Conservation (phyloP, 2,888 invertebrate species). For the Plusia festucae region DNA sequence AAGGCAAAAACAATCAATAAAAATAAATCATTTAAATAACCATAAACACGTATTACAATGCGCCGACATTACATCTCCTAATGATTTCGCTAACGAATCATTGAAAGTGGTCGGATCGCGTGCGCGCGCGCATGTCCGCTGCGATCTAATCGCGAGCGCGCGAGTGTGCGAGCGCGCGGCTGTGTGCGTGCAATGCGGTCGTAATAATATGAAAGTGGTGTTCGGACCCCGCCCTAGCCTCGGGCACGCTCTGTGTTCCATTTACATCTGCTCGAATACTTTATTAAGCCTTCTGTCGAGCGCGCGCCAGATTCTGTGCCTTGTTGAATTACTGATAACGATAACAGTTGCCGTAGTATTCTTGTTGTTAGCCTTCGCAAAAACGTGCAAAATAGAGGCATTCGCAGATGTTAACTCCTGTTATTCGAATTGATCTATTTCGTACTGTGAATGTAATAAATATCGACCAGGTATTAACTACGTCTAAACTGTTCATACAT, state of each 20-base stretch:
- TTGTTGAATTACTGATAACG: constrained; percentile 63
- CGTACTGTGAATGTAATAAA: not conserved
- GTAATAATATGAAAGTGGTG: constrained; percentile 88
- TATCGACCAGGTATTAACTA: constrained; percentile 3
- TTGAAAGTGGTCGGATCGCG: constrained; percentile 88
- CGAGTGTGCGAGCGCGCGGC: constrained; percentile 64
- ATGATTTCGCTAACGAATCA: constrained; percentile 90
- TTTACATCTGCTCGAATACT: constrained; percentile 88
- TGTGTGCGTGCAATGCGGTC: constrained; percentile 79
- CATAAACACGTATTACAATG: constrained; percentile 89
- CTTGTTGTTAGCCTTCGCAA: constrained; percentile 29
- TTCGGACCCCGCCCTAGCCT: constrained; percentile 88
- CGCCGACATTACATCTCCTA: constrained; percentile 88
- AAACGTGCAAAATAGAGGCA: constrained; percentile 23
- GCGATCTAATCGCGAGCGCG: constrained; percentile 72
- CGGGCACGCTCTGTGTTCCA: constrained; percentile 84
- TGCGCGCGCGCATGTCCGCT: constrained; percentile 77
- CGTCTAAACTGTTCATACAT: too few species aligned
- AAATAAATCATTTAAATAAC: constrained; percentile 90
- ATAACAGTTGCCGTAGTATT: constrained; percentile 56
- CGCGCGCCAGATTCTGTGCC: constrained; percentile 60
- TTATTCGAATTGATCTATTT: constrained; percentile 1
- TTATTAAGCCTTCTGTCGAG: constrained; percentile 86
- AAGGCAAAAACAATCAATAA: constrained; percentile 90
- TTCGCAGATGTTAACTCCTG: constrained; percentile 8